Evolutionary conservation across 2,113 vertebrate species (phyloP), one percentile per base, ranked within the genome.

Genomic region (Periophthalmodon schlosseri): DNA sequence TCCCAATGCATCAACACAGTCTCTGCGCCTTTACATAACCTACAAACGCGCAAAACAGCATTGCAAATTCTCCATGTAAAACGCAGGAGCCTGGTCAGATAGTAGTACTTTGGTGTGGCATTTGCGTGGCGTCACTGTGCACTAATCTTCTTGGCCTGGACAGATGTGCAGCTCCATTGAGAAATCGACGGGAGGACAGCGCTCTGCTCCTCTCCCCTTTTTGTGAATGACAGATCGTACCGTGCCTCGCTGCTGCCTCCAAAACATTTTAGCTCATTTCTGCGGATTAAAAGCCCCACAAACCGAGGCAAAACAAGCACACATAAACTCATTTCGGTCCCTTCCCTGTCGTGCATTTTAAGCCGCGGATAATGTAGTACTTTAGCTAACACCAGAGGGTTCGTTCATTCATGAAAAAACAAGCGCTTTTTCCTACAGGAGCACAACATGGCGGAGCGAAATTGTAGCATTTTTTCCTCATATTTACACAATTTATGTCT

Each of bases 351-450:
- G 20, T 34, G 23, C 8, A 77, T 72, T 63, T 58, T 5, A 70
- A n/a, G 15, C 6, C 12, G 5, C 58, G 69, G 16, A 54, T 15
- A 6, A 58, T 12, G 12, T 20, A 70, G 64, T 39, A 39, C 36
- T 13, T 54, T 23, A 28, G 57, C 60, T 54, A 70, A 72, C 24
- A 24, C 23, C 14, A 72, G 49, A 18, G 73, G 47, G 77, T 44
- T 71, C 54, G 79, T 69, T 94, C 94, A 94, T 96, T 97, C 95
- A 96, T 94, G 93, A 96, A 95, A 88, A 85, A 95, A 93, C 33
- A 77, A 28, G 57, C 85, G 82, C 76, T 87, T 89, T 87, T n/a
- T 89, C 84, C 73, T 86, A 86, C 92, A 86, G 87, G 90, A 94
- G 91, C 86, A 92, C 93, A 95, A 95, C 93, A 94, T 94, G 89